Base-by-base conservation (phyloP, 2,888 invertebrate genomes). In the Linyphia triangularis region DNA sequence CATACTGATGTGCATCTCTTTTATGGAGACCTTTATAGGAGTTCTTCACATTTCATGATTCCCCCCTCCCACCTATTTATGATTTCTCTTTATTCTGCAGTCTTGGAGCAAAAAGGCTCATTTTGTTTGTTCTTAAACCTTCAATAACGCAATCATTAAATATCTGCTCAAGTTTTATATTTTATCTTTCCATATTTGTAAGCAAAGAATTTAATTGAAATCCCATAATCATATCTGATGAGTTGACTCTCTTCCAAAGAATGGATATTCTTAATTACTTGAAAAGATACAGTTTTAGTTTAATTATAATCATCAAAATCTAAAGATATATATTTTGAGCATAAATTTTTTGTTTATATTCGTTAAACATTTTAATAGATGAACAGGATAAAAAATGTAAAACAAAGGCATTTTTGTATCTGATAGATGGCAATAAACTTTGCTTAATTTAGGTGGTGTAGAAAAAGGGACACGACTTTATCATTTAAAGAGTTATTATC, bases 211-310 rank as follows among this genome's bases (percentile, higher is more conserved):
- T 75, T 75, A n/a, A 57, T 9, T 4, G 75, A 26, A 2, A 51
- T 9, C 2, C 73, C 51, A 24, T 73, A 73, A 1, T 13, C 73
- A 73, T 26, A 73, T 59, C 59, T 75, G 5, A 75, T 0, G 1
- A 75, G 3, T n/a, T 75, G 26, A 1, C 1, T n/a, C 1, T 2
- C 16, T 59, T 59, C 59, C 9, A 57, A 28, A 19, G n/a, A n/a
- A 59, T 75, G 75, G 19, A 75, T 19, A 16, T 28, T 57, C 22
- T 75, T 59, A n/a, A 75, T 13, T 2, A 30, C 30, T 1, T 26
- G n/a, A 30, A 75, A 75, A 59, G 19, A 28, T 6, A 59, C 30
- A 28, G 37, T 59, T 75, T 75, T 28, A 26, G 33, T 26, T 75
- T 19, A 1, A 9, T n/a, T 1, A n/a, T 40, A 16, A 16, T 51